Percentiles rank a stretch among this genome's conserved stretches.
phyloP scores from a whole-genome alignment of 2,797 vertebrate species.

The Poecile montanus region DNA sequence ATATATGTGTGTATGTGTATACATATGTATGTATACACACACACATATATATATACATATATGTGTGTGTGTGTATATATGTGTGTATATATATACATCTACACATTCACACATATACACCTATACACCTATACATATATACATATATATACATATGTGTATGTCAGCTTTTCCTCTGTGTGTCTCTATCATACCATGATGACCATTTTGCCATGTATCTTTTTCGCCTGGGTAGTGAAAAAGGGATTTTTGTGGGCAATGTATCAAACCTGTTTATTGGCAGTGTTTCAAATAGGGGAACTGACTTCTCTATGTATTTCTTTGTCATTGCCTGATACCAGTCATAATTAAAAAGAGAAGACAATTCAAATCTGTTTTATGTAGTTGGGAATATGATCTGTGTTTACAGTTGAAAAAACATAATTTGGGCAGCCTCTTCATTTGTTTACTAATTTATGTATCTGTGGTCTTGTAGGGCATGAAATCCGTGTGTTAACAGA shows the following conservation, averaged over 20 bases:
- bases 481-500: not conserved
- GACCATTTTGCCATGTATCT: not conserved
- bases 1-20: not conserved
- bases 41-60: too few relatives aligned
- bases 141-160: too few relatives aligned
- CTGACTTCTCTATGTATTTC: fast-evolving
- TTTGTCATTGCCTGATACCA: not conserved
- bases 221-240: not conserved
- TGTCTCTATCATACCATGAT: not conserved
- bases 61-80: too few relatives aligned
- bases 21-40: too few relatives aligned
- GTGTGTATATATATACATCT: too few relatives aligned
- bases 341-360: not conserved
- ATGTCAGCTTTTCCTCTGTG: not conserved
- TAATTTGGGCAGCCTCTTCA: not conserved
- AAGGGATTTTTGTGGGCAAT: not conserved
- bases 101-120: too few relatives aligned
- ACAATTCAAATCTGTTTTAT: not conserved
- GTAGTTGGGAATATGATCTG: not conserved
- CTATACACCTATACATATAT: too few relatives aligned
- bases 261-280: not conserved
- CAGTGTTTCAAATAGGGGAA: not conserved
- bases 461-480: not conserved
- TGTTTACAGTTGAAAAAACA: not conserved
- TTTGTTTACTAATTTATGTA: not conserved